Evolutionary conservation across 2,888 invertebrate genomes (phyloP), one percentile per base, ranked within the genome.

Genomic region (Gisinianus flammeolus): DNA sequence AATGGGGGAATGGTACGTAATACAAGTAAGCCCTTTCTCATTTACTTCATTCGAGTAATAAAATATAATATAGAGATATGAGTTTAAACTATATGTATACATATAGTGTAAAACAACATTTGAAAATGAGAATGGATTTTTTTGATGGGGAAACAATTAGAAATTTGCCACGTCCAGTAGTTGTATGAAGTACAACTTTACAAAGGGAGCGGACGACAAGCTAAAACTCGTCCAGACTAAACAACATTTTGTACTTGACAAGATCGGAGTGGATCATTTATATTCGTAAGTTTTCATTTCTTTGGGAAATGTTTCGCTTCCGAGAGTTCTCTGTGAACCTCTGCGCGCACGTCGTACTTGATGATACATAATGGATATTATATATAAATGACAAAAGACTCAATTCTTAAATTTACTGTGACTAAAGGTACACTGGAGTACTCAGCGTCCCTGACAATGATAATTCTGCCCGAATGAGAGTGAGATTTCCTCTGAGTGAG

Each of bases 111-210:
- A n/a, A n/a, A n/a, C n/a, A n/a, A n/a, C n/a, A n/a, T n/a, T n/a
- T n/a, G n/a, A n/a, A n/a, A n/a, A n/a, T n/a, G 16, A 56, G 56
- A 12, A 19, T 56, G 56, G 56, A 62, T 12, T 62, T 62, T 24
- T 62, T 24, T 62, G 62, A 62, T 26, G 26, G 12, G 62, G 1
- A 6, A 12, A 5, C 10, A 31, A n/a, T 56, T 92, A 94, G 87
- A 94, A 94, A 87, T 94, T 94, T 0, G 92, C 93, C 8, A 94
- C 94, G 0, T 93, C 92, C 0, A 93, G 93, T 76, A 90, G 91
- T 85, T 94, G 94, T 87, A 90, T 94, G 85, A 91, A 91, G 0
- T 93, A 94, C 87, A 93, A 94, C 88, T 93, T 93, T 87, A 92
- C 92, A 0, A 88, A 88, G 81, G 83, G 77, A 1, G 90, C 91